These are phyloP conservation scores for Mallotus villosus DNA, from an alignment of 2,797 vertebrate species.

Conservation along the genomic window DNA sequence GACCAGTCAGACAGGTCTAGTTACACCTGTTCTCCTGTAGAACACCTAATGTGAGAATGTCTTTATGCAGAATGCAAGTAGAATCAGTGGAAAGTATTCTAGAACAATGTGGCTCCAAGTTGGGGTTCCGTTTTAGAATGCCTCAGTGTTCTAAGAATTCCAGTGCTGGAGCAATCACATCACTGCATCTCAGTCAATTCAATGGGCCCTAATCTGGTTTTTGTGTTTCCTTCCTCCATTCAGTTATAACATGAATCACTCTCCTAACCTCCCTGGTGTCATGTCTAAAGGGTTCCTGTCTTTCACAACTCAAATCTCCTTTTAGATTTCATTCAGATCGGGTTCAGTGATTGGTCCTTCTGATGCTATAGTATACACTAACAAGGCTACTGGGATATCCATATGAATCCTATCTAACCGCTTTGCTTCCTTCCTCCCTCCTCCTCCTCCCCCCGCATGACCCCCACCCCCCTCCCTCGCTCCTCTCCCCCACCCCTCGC, in stretches of 20 bases:
- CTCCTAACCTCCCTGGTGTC: too few species aligned
- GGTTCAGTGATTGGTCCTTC: background rate
- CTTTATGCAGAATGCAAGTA: background rate
- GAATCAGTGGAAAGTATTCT: background rate
- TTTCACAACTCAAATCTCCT: background rate
- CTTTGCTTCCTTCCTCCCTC: conserved; percentile 80
- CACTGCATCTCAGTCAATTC: conserved; percentile 30
- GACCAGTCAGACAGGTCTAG: background rate
- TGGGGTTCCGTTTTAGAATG: background rate
- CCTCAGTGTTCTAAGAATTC: background rate
- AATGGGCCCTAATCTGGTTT: conserved; percentile 31
- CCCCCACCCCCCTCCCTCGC: background rate
- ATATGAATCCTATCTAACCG: conserved; percentile 73
- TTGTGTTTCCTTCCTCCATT: conserved; percentile 12
- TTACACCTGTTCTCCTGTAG: background rate
- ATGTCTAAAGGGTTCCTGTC: too few species aligned
- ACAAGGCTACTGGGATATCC: conserved; percentile 13
- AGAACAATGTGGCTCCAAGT: background rate
- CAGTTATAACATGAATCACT: conserved; percentile 9
- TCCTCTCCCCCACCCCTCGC: conserved; percentile 76
- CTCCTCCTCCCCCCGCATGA: conserved; percentile 68
- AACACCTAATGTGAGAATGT: background rate
- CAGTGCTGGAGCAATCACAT: conserved; percentile 16
- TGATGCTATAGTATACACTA: conserved; percentile 3
- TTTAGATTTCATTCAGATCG: background rate